Evolutionary conservation across 2,797 vertebrate genomes (phyloP).

Genomic region (Gadopsis bispinosus): DNA sequence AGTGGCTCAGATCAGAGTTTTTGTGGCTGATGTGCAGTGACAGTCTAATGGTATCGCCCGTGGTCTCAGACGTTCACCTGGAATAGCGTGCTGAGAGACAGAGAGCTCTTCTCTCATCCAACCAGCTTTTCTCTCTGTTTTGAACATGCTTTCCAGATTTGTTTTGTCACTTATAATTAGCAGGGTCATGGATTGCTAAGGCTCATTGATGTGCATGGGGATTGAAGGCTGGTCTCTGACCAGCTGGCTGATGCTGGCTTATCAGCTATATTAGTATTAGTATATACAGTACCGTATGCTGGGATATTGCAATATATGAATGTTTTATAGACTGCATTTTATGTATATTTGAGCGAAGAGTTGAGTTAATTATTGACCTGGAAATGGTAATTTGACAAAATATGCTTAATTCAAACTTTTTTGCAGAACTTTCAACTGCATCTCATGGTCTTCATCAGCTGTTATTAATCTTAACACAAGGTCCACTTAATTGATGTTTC

Average conservation of each 20-base stretch:
- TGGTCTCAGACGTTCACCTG: constrained; percentile 32
- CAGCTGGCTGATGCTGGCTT: neutral
- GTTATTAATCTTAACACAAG: neutral
- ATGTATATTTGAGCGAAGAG: neutral
- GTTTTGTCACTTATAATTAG: neutral
- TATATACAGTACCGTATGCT: no score
- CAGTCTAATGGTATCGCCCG: constrained; percentile 59
- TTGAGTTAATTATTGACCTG: neutral
- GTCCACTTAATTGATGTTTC: neutral
- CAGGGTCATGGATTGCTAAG: no score
- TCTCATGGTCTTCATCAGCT: neutral
- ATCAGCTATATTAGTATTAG: neutral
- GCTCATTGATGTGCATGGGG: no score
- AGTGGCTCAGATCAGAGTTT: constrained; percentile 22
- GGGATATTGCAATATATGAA: neutral
- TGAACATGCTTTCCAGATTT: neutral
- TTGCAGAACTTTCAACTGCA: neutral
- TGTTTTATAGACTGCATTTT: neutral
- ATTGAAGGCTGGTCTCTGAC: neutral
- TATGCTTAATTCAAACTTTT: neutral
- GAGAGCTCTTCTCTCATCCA: constrained; percentile 5
- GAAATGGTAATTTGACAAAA: neutral
- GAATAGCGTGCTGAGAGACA: constrained; percentile 44
- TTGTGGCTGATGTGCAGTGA: constrained; percentile 53
- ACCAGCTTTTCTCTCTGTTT: constrained; percentile 15